Percentiles rank a stretch among this genome's conserved stretches.
Evolutionary conservation across 2,113 vertebrate genomes (phyloP).

Genomic region (Entosphenus tridentatus): DNA sequence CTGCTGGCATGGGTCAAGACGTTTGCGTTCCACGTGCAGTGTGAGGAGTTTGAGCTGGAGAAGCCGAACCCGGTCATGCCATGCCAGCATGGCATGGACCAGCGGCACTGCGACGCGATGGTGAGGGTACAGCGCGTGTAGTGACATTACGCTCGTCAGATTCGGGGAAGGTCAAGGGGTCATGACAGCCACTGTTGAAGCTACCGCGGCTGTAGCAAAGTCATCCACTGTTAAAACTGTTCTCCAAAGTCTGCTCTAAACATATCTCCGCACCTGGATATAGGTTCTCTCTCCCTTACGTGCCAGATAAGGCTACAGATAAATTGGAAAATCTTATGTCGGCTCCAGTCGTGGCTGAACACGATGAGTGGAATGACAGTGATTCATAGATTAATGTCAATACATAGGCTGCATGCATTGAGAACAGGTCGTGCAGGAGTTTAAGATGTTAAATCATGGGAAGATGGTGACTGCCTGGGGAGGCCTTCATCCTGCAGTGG

Average conservation of each 20-base stretch:
- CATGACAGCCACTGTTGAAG: too few species aligned
- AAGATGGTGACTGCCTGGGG: too few species aligned
- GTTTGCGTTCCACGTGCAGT: slow-evolving; percentile 70
- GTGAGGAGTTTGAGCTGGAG: slow-evolving; percentile 77
- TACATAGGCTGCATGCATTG: too few species aligned
- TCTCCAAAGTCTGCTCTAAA: neutral
- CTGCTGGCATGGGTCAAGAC: slow-evolving; percentile 73
- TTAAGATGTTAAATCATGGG: too few species aligned
- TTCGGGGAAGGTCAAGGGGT: too few species aligned
- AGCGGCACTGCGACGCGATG: slow-evolving; percentile 66
- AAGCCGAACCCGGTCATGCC: slow-evolving; percentile 59
- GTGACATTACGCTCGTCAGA: too few species aligned
- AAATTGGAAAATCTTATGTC: too few species aligned
- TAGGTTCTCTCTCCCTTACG: neutral
- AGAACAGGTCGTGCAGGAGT: too few species aligned
- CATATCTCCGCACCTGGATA: neutral
- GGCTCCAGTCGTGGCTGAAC: neutral
- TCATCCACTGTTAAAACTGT: neutral
- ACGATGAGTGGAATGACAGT: neutral
- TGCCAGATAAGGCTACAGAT: too few species aligned
- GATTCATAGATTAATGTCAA: too few species aligned
- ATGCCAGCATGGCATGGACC: slow-evolving; percentile 86
- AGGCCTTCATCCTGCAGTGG: too few species aligned
- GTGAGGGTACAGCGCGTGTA: slow-evolving; percentile 19
- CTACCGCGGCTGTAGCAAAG: too few species aligned